These are phyloP conservation scores for Drosophila melanica DNA, from an alignment of 1,140 invertebrate species.

Conservation along the genomic window DNA sequence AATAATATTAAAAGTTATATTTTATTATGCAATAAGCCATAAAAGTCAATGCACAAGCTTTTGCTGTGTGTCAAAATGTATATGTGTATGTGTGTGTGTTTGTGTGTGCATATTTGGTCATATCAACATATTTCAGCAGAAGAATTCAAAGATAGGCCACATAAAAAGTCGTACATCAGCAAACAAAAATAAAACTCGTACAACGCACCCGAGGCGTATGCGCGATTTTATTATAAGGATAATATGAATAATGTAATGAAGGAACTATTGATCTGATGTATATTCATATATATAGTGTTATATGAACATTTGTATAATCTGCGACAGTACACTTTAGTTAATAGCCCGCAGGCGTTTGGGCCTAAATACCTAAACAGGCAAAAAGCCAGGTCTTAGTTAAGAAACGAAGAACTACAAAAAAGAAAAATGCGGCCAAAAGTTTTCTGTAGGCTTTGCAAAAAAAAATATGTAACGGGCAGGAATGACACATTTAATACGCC, in stretches of 20 bases:
- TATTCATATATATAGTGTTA: not conserved
- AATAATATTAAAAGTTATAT: conserved; percentile 37
- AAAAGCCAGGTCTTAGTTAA: conserved; percentile 25
- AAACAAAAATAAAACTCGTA: not conserved
- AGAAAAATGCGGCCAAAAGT: conserved; percentile 23
- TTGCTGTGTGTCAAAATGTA: not conserved
- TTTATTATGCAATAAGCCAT: conserved; percentile 28
- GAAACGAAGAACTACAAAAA: conserved; percentile 11
- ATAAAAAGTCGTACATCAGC: conserved; percentile 13
- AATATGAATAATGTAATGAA: conserved; percentile 1
- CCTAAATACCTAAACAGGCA: conserved; percentile 54
- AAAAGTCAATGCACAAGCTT: conserved; percentile 7
- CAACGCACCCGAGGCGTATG: conserved; percentile 13
- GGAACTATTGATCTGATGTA: not conserved
- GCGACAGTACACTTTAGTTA: conserved; percentile 6
- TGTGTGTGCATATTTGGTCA: not conserved
- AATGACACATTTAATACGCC: conserved; percentile 43
- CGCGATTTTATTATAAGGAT: conserved; percentile 8
- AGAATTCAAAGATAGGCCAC: not conserved
- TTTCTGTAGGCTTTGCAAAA: conserved; percentile 24
- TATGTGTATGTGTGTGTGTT: not conserved
- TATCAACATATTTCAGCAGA: conserved; percentile 17
- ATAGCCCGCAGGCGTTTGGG: conserved; percentile 10
- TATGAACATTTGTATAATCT: not conserved
- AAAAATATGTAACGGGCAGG: conserved; percentile 32